Base-by-base conservation (phyloP, 1,140 invertebrate species). In the Mesaphorura yosii region DNA sequence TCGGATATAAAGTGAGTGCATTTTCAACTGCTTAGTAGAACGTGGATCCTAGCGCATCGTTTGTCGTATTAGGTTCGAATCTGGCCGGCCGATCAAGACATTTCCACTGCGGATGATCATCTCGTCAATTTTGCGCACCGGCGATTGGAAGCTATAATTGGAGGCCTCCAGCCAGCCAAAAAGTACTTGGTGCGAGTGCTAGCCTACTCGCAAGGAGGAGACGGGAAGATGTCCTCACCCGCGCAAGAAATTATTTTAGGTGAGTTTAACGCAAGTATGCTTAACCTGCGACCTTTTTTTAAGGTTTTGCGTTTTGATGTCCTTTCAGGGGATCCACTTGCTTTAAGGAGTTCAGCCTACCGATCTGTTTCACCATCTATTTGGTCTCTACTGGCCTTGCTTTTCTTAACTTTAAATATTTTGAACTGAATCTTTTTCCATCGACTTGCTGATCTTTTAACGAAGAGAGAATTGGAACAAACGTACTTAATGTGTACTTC, bases 171-270 rank as follows among this genome's bases (percentile, higher is more conserved):
- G 4, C 85, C 86, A 1, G 88, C 86, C 20, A 89, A 89, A 69
- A 76, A 78, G 0, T 97, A 96, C 66, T 80, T 84, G 60, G 74
- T 97, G 64, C 75, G 93, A 68, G 88, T 97, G 1, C 74, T 95
- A 7, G 93, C 86, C 0, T 96, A 80, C 70, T 94, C 89, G 23
- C 83, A 85, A 59, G 93, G 92, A 25, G 93, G 93, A 1, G 90
- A 95, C 67, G 93, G 93, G 0, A 79, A 90, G 48, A 94, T 94
- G 88, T 94, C 90, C 41, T 94, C 89, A 56, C 91, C 91, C 0
- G 78, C 84, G 2, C 75, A 84, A 58, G 80, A 80, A 59, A 92
- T 94, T 58, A 62, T 67, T 40, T 59, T 74, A 53, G 72, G 72
- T 66, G n/a, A 51, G 19, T 31, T 34, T 7, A 46, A 34, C n/a